A percentile compares a stretch with the other conserved stretches of the same genome.
Evolutionary conservation across 2,888 invertebrate genomes (phyloP).

Genomic region (Bombylius discolor): DNA sequence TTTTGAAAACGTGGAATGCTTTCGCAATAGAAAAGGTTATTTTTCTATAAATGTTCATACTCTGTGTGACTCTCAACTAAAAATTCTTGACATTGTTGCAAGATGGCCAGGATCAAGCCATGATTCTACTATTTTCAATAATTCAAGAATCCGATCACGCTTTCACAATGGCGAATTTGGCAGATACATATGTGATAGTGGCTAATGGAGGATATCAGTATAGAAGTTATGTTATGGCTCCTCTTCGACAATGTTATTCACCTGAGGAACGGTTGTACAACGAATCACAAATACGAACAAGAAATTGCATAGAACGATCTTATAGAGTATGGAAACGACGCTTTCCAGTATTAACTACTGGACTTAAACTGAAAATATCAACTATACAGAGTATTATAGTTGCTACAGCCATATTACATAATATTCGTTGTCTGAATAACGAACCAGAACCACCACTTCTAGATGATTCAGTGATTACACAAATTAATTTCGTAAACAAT

Average conservation of each 20-base stretch:
- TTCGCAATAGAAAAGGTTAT: conserved; percentile 1
- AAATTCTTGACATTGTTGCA: conserved; percentile 3
- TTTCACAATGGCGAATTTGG: conserved; percentile 1
- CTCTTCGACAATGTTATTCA: not conserved
- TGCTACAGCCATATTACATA: too few species aligned
- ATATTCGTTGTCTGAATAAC: too few species aligned
- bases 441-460: too few species aligned
- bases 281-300: conserved; percentile 9
- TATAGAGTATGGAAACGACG: not conserved
- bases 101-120: not conserved
- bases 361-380: too few species aligned
- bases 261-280: not conserved
- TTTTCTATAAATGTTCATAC: conserved; percentile 2
- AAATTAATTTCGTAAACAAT: too few species aligned
- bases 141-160: conserved; percentile 1
- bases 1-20: not conserved
- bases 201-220: conserved; percentile 1
- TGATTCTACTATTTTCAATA: conserved; percentile 5
- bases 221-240: not conserved
- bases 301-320: conserved; percentile 7
- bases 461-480: too few species aligned
- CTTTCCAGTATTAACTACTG: too few species aligned
- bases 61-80: not conserved
- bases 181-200: not conserved
- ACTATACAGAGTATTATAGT: too few species aligned